phyloP scores from a whole-genome alignment of 2,888 invertebrate genomes.

The Flexamia atlantica region DNA sequence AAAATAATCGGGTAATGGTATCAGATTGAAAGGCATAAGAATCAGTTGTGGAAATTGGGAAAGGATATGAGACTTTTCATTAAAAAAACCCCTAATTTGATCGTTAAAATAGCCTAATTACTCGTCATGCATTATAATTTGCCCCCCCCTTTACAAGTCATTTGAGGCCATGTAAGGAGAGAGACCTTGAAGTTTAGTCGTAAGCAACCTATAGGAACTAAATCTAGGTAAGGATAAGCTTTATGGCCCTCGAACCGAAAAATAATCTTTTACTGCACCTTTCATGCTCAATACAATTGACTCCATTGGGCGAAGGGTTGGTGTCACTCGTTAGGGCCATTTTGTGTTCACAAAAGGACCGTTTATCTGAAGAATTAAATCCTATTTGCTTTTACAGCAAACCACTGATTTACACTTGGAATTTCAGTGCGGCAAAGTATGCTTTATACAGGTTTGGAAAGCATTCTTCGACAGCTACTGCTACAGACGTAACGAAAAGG shows the following conservation, averaged over 20 bases:
- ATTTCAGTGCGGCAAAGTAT: slow-evolving; percentile 52
- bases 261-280: slow-evolving; percentile 68
- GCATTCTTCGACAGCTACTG: slow-evolving; percentile 3
- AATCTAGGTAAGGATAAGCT: slow-evolving; percentile 57
- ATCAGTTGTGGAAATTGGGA: neutral
- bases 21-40: too few species aligned
- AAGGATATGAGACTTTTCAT: neutral
- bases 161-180: neutral
- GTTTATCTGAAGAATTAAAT: slow-evolving; percentile 35
- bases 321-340: slow-evolving; percentile 69
- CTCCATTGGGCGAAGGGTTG: slow-evolving; percentile 67
- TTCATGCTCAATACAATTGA: slow-evolving; percentile 66
- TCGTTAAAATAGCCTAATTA: neutral
- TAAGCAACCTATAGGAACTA: slow-evolving; percentile 46
- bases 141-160: neutral
- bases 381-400: slow-evolving; percentile 59
- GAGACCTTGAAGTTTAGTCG: slow-evolving; percentile 16
- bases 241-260: slow-evolving; percentile 57
- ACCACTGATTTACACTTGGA: slow-evolving; percentile 56
- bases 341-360: slow-evolving; percentile 59
- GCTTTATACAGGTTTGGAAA: slow-evolving; percentile 35
- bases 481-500: slow-evolving; percentile 17
- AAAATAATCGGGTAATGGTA: neutral
- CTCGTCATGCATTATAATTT: slow-evolving; percentile 44
- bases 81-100: too few species aligned